Evolutionary conservation across 2,888 invertebrate genomes (phyloP).

Genomic region (Rhorus exstirpatorius): DNA sequence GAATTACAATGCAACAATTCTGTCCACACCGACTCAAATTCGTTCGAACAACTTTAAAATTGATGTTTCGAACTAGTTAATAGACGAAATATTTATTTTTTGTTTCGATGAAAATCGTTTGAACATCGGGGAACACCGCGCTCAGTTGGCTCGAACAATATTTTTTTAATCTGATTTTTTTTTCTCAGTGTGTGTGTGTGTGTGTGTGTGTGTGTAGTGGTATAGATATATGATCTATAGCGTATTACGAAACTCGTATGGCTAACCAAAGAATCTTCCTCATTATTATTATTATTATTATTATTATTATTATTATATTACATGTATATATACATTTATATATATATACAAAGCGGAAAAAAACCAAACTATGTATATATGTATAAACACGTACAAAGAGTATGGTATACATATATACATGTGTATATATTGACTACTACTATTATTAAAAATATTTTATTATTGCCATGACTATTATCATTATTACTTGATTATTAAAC

Average conservation of each 20-base stretch:
- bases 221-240: conserved; percentile 73
- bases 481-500: conserved; percentile 70
- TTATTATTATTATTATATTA: too few species aligned
- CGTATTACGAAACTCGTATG: conserved; percentile 77
- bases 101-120: too few species aligned
- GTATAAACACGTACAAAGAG: conserved; percentile 66
- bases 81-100: too few species aligned
- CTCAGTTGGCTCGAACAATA: too few species aligned
- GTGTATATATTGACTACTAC: conserved; percentile 77
- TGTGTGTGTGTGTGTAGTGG: conserved; percentile 72
- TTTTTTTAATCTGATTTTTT: too few species aligned
- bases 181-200: too few species aligned
- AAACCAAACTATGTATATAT: conserved; percentile 65
- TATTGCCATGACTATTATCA: conserved; percentile 75
- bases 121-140: too few species aligned
- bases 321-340: conserved; percentile 67
- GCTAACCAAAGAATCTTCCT: conserved; percentile 79
- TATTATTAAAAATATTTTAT: conserved; percentile 76
- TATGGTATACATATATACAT: conserved; percentile 64
- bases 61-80: too few species aligned
- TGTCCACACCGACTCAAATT: too few species aligned
- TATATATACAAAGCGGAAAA: background rate
- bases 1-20: too few species aligned
- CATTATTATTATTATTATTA: conserved; percentile 55
- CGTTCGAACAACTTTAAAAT: too few species aligned